Evolutionary conservation across 2,888 invertebrate species (phyloP), one percentile per base, ranked within the genome.

Genomic region (Drosophila mimica): DNA sequence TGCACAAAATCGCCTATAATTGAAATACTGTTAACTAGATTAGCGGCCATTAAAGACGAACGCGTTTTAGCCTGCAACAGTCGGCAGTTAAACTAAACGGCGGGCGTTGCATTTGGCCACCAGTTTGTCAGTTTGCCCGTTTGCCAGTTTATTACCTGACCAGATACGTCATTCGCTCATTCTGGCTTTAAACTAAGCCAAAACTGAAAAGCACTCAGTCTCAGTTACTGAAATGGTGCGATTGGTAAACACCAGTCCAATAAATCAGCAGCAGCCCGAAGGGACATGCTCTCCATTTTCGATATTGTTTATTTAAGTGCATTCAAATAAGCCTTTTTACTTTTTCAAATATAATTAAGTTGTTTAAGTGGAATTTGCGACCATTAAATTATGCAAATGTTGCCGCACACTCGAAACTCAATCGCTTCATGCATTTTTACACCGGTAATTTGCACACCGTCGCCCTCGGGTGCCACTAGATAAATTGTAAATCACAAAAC

Each of bases 1-100:
- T 74, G 74, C 88, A 80, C 78, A 75, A 89, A 89, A 88, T 88
- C 87, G 83, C 79, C 74, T 80, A 89, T 88, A 88, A 88, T 88
- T 89, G 89, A 88, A 88, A 89, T 88, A 88, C 87, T 88, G 89
- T 89, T 88, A 88, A 89, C 87, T 88, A 88, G 87, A 88, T 88
- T 88, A 89, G 80, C 78, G 74, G 73, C 82, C 85, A 89, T 87
- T 88, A 87, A 75, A 80, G 87, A 82, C 83, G 73, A 82, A 77
- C 75, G 76, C 81, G 74, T 64, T 79, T 71, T 31, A 36, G 40
- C 46, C 25, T n/a, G 53, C 59, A 34, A 34, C 51, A 59, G 28
- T 63, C 30, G 53, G 38, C 38, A 48, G 53, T 73, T 65, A 52
- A 66, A 57, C 73, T 73, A 69, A 81, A 71, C 52, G 73, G 58